Percentiles rank a stretch among this genome's conserved stretches.
These are phyloP conservation scores for Alosa alosa DNA, from an alignment of 2,113 vertebrate species.

Conservation along the genomic window DNA sequence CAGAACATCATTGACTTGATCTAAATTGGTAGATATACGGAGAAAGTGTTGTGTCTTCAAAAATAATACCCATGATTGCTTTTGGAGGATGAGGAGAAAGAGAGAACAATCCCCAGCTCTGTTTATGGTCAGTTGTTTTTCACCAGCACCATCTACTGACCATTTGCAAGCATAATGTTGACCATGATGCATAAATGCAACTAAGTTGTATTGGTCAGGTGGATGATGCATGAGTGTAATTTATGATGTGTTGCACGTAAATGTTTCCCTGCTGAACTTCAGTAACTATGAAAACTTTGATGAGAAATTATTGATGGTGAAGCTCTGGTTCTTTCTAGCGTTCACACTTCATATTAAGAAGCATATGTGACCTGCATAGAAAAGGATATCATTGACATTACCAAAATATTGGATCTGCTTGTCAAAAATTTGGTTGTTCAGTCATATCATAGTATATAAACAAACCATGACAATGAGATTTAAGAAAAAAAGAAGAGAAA, in stretches of 20 bases:
- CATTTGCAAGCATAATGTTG: not conserved
- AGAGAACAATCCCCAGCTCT: slow-evolving; percentile 23
- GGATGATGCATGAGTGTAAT: not conserved
- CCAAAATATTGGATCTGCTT: not conserved
- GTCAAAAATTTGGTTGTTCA: not conserved
- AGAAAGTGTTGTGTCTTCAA: no score
- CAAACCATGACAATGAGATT: not conserved
- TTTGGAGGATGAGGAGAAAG: not conserved
- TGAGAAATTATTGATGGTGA: not conserved
- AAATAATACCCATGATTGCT: not conserved
- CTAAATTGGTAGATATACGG: no score
- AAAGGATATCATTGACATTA: not conserved
- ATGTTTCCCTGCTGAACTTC: not conserved
- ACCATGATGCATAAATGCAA: not conserved
- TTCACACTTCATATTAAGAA: not conserved
- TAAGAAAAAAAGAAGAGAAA: not conserved
- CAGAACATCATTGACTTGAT: no score
- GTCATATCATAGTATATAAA: not conserved
- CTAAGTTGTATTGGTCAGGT: not conserved
- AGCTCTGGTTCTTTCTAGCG: no score
- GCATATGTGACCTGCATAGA: not conserved
- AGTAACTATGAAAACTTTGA: not conserved
- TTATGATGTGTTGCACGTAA: not conserved
- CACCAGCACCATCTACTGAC: slow-evolving; percentile 60
- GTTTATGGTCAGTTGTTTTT: slow-evolving; percentile 26